A percentile compares a stretch with the other conserved stretches of the same genome.
Conservation (phyloP, 1,140 invertebrate species). For the Zaprionus taronus region DNA sequence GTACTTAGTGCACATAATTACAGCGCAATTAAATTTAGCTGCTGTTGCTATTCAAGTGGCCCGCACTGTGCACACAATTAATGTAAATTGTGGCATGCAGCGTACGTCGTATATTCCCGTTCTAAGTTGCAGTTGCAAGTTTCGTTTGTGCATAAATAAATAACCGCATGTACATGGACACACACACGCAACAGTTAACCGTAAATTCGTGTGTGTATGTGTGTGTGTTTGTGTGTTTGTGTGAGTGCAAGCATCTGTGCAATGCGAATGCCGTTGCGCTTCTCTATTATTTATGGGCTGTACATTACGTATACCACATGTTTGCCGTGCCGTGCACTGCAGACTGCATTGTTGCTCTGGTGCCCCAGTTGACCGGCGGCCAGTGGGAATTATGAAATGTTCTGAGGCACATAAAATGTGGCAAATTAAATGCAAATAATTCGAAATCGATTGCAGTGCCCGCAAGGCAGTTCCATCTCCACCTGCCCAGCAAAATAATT, state of each 20-base stretch:
- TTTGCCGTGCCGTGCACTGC: slow-evolving; percentile 26
- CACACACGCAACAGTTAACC: slow-evolving; percentile 59
- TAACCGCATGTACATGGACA: slow-evolving; percentile 57
- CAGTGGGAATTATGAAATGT: slow-evolving; percentile 41
- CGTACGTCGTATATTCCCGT: slow-evolving; percentile 3
- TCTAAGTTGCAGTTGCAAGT: slow-evolving; percentile 48
- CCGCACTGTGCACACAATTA: slow-evolving; percentile 7
- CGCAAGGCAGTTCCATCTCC: slow-evolving; percentile 5
- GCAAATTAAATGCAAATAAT: slow-evolving; percentile 69
- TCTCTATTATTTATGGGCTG: slow-evolving; percentile 70
- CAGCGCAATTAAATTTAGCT: background rate
- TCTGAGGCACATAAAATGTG: slow-evolving; percentile 20
- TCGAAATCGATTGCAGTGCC: slow-evolving; percentile 34
- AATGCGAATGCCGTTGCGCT: slow-evolving; percentile 35
- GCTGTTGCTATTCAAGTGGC: slow-evolving; percentile 8
- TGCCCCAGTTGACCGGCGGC: slow-evolving; percentile 12
- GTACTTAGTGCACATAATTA: background rate
- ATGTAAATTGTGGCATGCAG: background rate
- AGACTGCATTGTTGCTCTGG: slow-evolving; percentile 7
- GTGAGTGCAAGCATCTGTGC: slow-evolving; percentile 34
- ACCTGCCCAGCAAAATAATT: slow-evolving; percentile 17
- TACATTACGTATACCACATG: slow-evolving; percentile 64
- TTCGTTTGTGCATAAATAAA: slow-evolving; percentile 71
- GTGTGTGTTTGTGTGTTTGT: slow-evolving; percentile 31
- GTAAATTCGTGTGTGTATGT: background rate